Base-by-base conservation (phyloP, 1,140 invertebrate species). In the Ericerus pela region DNA sequence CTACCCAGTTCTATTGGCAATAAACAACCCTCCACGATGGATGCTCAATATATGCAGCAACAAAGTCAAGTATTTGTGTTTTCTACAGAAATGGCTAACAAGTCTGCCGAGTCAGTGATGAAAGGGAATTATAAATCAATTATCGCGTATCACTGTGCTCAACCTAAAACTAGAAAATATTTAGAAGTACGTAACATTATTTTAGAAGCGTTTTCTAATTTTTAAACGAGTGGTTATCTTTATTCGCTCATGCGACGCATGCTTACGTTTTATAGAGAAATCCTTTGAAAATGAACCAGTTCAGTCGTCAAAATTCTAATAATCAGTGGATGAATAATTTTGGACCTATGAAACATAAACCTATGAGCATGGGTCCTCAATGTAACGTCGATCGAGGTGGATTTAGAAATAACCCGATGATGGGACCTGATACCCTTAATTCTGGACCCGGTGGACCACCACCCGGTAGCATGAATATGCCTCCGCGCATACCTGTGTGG, bases 51-150 rank as follows among this genome's bases (percentile, higher is more conserved):
- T 63, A 85, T 88, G 85, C 91, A 95, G 72, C 92, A 96, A 68
- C 91, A 95, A 70, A 96, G 87, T 74, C 92, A 96, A 71, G 92
- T 97, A 65, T 97, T 95, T 79, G 93, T 97, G 53, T 98, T 98
- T 74, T 91, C 88, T 11, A 96, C 94, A 0, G 73, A 80, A 60
- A 69, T 96, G 67, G 94, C 93, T 0, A 98, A 98, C 71, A 85
- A 92, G 66, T 91, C 89, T 12, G 91, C 93, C 1, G 92, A 96
- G 63, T 79, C 87, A 5, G 91, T 96, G 16, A 70, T 91, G 57
- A 80, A 83, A 61, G 88, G 91, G 14, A 84, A 92, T 60, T 93
- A 81, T 69, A 80, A 84, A 63, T 88, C 87, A 14, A 95, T 98
- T 60, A 90, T 97, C 59, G 86, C 88, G 2, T 97, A 86, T 72